Conservation (phyloP, 2,113 vertebrate species). For the Entomyzon cyanotis region DNA sequence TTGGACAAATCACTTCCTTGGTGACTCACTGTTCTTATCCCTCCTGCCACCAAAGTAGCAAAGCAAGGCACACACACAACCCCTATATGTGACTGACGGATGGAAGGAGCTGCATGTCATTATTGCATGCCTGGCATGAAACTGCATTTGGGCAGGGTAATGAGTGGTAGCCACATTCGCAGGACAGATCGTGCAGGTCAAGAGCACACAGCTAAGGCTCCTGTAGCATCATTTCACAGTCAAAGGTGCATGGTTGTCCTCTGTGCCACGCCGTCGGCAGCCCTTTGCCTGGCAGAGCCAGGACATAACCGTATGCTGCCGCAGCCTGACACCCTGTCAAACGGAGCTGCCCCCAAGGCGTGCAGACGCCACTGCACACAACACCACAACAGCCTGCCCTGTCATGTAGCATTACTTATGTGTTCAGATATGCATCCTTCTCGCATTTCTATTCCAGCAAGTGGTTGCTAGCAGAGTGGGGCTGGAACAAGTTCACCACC, state of each 20-base stretch:
- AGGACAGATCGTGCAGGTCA: background rate
- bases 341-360: background rate
- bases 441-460: constrained; percentile 58
- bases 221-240: rapidly evolving
- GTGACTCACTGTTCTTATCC: background rate
- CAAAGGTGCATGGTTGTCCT: rapidly evolving
- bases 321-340: background rate
- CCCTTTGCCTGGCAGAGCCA: background rate
- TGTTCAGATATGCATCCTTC: constrained; percentile 54
- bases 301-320: background rate
- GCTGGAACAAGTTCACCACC: constrained; percentile 30
- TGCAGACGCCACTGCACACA: background rate
- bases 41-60: background rate
- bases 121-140: background rate
- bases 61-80: background rate
- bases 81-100: background rate
- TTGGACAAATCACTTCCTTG: background rate
- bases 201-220: rapidly evolving
- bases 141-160: background rate
- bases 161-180: rapidly evolving
- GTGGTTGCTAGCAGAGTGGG: constrained; percentile 1
- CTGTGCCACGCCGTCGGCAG: rapidly evolving
- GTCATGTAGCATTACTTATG: constrained; percentile 49
- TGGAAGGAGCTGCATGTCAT: background rate
- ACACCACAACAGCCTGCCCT: constrained; percentile 36